Conservation (phyloP, 2,113 vertebrate species). For the Engraulis encrasicolus region DNA sequence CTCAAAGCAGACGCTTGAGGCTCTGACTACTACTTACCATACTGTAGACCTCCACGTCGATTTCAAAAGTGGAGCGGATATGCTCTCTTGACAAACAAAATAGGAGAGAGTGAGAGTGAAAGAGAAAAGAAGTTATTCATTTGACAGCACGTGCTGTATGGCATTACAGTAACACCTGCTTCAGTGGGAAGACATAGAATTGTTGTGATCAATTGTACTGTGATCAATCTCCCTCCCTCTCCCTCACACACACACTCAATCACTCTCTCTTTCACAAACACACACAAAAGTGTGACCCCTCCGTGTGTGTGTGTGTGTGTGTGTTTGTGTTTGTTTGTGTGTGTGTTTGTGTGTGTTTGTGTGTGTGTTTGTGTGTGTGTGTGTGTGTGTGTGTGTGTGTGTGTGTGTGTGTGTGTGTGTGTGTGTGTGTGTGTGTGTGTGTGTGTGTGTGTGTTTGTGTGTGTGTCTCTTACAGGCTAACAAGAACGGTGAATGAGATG, state of each 20-base stretch:
- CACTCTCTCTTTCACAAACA: too few relatives aligned
- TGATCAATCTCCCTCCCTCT: too few relatives aligned
- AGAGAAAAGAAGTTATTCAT: not conserved
- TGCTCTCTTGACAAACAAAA: conserved; percentile 64
- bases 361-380: too few relatives aligned
- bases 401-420: too few relatives aligned
- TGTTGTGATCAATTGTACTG: too few relatives aligned
- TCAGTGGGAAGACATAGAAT: too few relatives aligned
- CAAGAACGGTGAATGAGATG: conserved; percentile 76
- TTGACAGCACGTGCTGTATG: not conserved
- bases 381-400: not conserved
- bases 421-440: too few relatives aligned
- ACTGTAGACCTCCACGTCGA: conserved; percentile 83
- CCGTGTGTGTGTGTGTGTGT: too few relatives aligned
- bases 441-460: not conserved
- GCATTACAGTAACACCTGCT: too few relatives aligned
- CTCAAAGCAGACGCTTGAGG: not conserved
- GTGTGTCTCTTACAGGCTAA: conserved; percentile 71
- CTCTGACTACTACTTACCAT: conserved; percentile 66
- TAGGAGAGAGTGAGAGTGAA: not conserved
- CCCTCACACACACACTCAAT: too few relatives aligned
- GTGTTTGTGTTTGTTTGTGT: not conserved
- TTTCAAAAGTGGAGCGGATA: conserved; percentile 75
- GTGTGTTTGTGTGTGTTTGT: not conserved
- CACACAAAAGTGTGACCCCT: too few relatives aligned